Percentiles rank a stretch among this genome's conserved stretches.
phyloP scores from a whole-genome alignment of 2,888 invertebrate genomes.

The Calameuta filiformis region DNA sequence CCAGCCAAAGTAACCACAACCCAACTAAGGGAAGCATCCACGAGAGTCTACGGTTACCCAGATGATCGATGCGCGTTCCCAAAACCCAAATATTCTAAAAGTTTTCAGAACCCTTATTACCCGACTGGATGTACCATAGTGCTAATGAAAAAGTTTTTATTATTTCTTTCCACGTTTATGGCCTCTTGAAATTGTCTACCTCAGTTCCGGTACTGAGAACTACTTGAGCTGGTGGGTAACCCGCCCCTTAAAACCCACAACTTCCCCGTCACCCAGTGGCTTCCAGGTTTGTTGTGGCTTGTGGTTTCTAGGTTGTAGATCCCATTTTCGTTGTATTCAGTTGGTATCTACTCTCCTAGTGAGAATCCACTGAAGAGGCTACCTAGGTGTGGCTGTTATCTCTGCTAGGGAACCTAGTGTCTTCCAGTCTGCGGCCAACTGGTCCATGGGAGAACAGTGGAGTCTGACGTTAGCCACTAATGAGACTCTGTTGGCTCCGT shows the following conservation, averaged over 20 bases:
- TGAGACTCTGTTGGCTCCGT: slow-evolving; percentile 4
- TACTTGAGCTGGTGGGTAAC: background rate
- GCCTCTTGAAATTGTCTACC: background rate
- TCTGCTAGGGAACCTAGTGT: background rate
- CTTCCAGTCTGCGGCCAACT: background rate
- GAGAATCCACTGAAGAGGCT: background rate
- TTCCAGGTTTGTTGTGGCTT: background rate
- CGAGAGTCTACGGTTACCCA: background rate
- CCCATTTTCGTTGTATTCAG: background rate
- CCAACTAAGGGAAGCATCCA: background rate
- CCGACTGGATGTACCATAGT: background rate
- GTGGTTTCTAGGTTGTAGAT: background rate
- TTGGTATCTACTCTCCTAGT: background rate
- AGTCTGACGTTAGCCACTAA: background rate
- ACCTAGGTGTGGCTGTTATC: background rate
- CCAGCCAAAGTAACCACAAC: background rate
- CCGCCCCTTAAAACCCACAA: background rate
- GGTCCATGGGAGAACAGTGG: background rate
- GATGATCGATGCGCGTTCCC: background rate
- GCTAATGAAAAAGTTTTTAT: background rate
- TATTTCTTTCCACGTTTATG: background rate
- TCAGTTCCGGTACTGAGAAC: background rate
- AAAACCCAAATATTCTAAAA: background rate
- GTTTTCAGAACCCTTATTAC: background rate
- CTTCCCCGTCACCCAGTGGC: background rate